Conservation (phyloP, 2,888 invertebrate genomes). For the Isotomurus palustris region DNA sequence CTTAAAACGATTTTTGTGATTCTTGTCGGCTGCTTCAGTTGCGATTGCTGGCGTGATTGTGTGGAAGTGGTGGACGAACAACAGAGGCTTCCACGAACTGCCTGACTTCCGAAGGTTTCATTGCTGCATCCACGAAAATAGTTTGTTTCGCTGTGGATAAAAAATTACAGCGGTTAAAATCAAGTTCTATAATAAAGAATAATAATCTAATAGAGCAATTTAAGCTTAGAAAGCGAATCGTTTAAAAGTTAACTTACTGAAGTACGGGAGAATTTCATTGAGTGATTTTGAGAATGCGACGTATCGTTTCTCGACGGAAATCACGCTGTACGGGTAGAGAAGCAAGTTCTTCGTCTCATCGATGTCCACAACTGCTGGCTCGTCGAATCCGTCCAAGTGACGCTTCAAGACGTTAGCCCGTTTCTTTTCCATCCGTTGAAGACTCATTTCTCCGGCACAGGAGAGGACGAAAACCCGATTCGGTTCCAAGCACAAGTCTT, state of each 20-base stretch:
- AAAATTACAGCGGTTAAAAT: too few species aligned
- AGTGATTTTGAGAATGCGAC: conserved; percentile 24
- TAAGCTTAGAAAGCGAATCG: too few species aligned
- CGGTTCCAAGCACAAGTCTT: conserved; percentile 21
- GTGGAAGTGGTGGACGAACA: conserved; percentile 32
- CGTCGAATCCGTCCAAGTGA: conserved; percentile 9
- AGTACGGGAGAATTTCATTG: too few species aligned
- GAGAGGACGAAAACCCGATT: conserved; percentile 37
- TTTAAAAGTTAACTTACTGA: too few species aligned
- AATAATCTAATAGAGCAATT: too few species aligned
- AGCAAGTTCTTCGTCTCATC: conserved; percentile 10
- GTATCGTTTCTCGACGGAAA: conserved; percentile 16
- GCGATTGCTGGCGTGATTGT: too few species aligned
- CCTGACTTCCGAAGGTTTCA: conserved; percentile 17
- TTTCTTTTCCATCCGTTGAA: conserved; percentile 15
- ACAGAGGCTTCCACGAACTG: conserved; percentile 35
- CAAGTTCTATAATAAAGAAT: too few species aligned
- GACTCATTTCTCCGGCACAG: conserved; percentile 23
- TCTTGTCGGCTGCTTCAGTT: too few species aligned
- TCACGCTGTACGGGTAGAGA: conserved; percentile 33
- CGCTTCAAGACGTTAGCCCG: conserved; percentile 22
- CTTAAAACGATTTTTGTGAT: too few species aligned
- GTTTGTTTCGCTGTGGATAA: too few species aligned
- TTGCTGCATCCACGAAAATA: conserved; percentile 38
- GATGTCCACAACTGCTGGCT: neutral